A percentile compares a stretch with the other conserved stretches of the same genome.
phyloP scores from a whole-genome alignment of 1,140 invertebrate species.

The Leptopilina boulardi region DNA sequence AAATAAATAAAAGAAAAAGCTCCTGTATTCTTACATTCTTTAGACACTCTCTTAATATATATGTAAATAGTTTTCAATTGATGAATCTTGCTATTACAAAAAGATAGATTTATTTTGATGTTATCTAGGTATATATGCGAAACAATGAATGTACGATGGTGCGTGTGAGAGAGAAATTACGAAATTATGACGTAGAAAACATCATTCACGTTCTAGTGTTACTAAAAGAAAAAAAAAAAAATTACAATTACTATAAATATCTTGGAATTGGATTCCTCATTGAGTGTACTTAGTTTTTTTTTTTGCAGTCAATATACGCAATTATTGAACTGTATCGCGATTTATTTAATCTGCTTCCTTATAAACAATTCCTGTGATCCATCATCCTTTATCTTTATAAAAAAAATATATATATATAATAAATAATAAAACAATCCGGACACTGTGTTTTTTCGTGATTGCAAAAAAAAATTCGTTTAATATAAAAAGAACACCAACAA shows the following conservation, averaged over 20 bases:
- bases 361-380: slow-evolving; percentile 27
- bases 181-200: slow-evolving; percentile 54
- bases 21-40: slow-evolving; percentile 57
- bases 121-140: slow-evolving; percentile 75
- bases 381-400: slow-evolving; percentile 19
- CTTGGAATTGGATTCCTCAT: slow-evolving; percentile 70
- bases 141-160: slow-evolving; percentile 51
- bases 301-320: slow-evolving; percentile 70
- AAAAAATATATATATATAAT: neutral
- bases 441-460: neutral
- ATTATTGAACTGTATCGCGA: slow-evolving; percentile 67
- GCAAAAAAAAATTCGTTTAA: neutral
- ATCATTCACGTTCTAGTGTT: slow-evolving; percentile 60
- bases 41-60: slow-evolving; percentile 49
- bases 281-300: slow-evolving; percentile 74
- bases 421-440: neutral
- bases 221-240: slow-evolving; percentile 39
- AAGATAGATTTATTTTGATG: slow-evolving; percentile 77
- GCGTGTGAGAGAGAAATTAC: slow-evolving; percentile 49
- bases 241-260: slow-evolving; percentile 72
- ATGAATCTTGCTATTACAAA: slow-evolving; percentile 64
- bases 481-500: neutral
- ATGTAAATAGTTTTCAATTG: slow-evolving; percentile 66
- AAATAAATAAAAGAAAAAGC: slow-evolving; percentile 36
- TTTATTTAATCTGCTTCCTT: slow-evolving; percentile 18